Base-by-base conservation (phyloP, 2,113 vertebrate genomes). In the Zootoca vivipara region DNA sequence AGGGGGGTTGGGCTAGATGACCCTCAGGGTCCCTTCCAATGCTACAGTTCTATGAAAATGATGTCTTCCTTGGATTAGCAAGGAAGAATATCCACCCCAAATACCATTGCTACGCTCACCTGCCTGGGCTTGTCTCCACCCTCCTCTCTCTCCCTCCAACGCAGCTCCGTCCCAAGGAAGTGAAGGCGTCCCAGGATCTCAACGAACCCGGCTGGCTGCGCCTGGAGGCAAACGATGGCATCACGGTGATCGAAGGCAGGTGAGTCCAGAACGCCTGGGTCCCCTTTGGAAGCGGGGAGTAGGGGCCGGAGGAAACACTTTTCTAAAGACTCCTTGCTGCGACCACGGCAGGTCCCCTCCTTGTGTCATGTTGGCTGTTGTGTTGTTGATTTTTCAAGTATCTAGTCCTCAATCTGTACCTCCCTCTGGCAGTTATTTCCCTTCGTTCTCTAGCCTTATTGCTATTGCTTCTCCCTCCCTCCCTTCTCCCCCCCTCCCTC, bases 241-340 rank as follows among this genome's bases (percentile, higher is more conserved):
- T 99, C 92, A 98, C 97, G 0, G 73, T 98, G 88, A 96, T 98
- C 65, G 97, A 98, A 42, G 89, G 92, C 69, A 94, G 95, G 96
- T 97, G 87, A 93, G 88, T 64, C 46, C 33, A 1, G 24, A 81
- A 38, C 2, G 9, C 42, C 69, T 7, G 26, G 52, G 67, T 42
- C 38, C 24, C 4, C 24, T 20, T 72, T 40, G 2, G 15, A 52
- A 20, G 40, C 10, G 28, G 33, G 6, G 75, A 4, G 3, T 4
- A 5, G 35, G 33, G 9, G 58, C 35, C n/a, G 2, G 4, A 13
- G 40, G 86, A 24, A 62, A 22, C 1, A 2, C 8, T 20, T 52
- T n/a, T 35, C 12, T 46, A 46, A 3, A 18, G 7, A 7, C 18
- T 56, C 78, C 1, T 38, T 35, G 30, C 15, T 80, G 2, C 5